phyloP scores from a whole-genome alignment of 2,797 vertebrate species.

The Notolabrus celidotus region DNA sequence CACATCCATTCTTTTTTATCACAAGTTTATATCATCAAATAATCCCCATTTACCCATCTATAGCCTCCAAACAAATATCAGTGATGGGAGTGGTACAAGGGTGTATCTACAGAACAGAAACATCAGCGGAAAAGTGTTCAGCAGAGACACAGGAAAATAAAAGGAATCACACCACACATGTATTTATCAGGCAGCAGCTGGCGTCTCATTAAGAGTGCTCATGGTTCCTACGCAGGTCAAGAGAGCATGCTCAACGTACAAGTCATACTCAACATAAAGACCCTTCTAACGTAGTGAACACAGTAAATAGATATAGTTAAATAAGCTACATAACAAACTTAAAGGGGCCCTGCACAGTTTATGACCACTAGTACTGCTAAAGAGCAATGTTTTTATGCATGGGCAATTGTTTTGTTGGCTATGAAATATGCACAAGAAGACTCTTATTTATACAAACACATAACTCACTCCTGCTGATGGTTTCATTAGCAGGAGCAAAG shows the following conservation, averaged over 20 bases:
- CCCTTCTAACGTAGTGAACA: background rate
- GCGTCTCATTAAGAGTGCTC: constrained; percentile 24
- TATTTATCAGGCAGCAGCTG: constrained; percentile 31
- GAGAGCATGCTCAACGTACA: background rate
- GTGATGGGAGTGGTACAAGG: background rate
- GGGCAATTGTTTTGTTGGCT: background rate
- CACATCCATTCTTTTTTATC: constrained; percentile 11
- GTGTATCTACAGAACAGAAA: background rate
- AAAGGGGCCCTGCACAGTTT: background rate
- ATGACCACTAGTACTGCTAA: background rate
- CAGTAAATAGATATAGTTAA: background rate
- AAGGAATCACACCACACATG: constrained; percentile 20
- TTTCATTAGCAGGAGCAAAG: too few species aligned
- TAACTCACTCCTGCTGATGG: background rate
- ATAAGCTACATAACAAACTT: background rate
- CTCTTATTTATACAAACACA: too few species aligned
- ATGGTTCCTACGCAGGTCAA: constrained; percentile 38
- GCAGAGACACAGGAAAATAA: background rate
- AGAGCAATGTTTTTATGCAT: too few species aligned
- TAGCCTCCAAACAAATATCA: constrained; percentile 14
- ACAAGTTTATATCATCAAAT: constrained; percentile 3
- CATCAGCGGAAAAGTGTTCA: background rate
- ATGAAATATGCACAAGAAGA: too few species aligned
- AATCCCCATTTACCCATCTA: background rate
- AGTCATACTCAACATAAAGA: background rate